Percentiles rank a stretch among this genome's conserved stretches.
Conservation (phyloP, 2,797 vertebrate species). For the Sparus aurata region DNA sequence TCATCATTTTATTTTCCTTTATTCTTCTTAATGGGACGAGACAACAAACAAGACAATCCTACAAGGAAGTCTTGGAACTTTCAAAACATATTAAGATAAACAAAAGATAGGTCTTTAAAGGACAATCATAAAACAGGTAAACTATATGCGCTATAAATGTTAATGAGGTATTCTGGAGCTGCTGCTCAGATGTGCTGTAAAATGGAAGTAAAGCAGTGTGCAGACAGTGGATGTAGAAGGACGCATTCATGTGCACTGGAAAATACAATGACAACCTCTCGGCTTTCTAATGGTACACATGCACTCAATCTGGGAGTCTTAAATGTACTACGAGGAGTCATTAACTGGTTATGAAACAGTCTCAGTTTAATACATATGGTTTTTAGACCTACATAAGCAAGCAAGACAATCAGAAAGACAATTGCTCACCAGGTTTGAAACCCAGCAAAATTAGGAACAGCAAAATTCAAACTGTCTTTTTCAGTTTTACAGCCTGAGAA, state of each 20-base stretch:
- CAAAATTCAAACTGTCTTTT: too few relatives aligned
- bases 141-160: not conserved
- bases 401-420: too few relatives aligned
- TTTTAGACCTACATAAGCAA: too few relatives aligned
- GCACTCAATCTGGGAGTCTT: too few relatives aligned
- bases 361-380: too few relatives aligned
- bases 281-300: too few relatives aligned
- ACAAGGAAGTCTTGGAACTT: not conserved
- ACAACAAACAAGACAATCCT: not conserved
- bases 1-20: not conserved
- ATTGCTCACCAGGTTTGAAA: too few relatives aligned
- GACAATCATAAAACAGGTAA: not conserved
- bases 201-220: not conserved
- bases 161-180: slow-evolving; percentile 37
- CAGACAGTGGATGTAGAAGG: slow-evolving; percentile 11
- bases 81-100: not conserved
- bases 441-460: too few relatives aligned
- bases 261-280: not conserved
- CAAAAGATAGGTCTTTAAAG: not conserved
- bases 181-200: slow-evolving; percentile 10
- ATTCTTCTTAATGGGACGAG: not conserved
- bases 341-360: too few relatives aligned
- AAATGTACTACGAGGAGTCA: too few relatives aligned
- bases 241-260: slow-evolving; percentile 10
- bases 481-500: too few relatives aligned